Evolutionary conservation across 2,113 vertebrate genomes (phyloP), one percentile per base, ranked within the genome.

Genomic region (Sylvietta virens): DNA sequence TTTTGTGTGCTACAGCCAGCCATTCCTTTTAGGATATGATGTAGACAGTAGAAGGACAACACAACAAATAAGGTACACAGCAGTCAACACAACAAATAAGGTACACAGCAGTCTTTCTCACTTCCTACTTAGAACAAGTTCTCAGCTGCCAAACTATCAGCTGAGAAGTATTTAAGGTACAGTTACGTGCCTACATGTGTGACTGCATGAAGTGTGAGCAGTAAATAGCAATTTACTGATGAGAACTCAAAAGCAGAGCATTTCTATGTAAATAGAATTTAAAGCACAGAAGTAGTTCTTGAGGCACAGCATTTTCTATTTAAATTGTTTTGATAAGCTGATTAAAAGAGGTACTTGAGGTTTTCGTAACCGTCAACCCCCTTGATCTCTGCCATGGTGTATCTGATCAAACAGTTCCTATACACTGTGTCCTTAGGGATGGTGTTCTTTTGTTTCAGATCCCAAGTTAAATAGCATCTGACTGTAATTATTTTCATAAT

Each of bases 281-380:
- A 87, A 94, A 93, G 65, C 39, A 44, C 11, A 22, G 26, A 57
- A 86, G 62, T 47, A 80, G 7, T 61, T 60, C 73, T 95, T 40
- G 35, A 62, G 44, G 66, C 57, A 66, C 8, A 88, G 37, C 23
- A 24, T 92, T 94, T 90, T 90, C 45, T 90, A 33, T 88, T 88
- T 57, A 60, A 78, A 64, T 73, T 67, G 62, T 93, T 95, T 95
- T 58, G 72, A 61, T 95, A 80, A 94, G 50, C 64, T 92, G 73
- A 85, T 93, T 76, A 92, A 89, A 82, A 90, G 86, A 76, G 81
- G 39, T 92, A 74, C 67, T 96, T 94, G 78, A 87, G 76, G 53
- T 58, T 88, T 97, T 95, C 23, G 0, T 76, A 84, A 85, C 81
- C 67, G 18, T 73, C 80, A 85, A 7, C 18, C 39, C 70, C 37